Evolutionary conservation across 2,113 vertebrate genomes (phyloP).

Genomic region (Oreochromis tanganicae): DNA sequence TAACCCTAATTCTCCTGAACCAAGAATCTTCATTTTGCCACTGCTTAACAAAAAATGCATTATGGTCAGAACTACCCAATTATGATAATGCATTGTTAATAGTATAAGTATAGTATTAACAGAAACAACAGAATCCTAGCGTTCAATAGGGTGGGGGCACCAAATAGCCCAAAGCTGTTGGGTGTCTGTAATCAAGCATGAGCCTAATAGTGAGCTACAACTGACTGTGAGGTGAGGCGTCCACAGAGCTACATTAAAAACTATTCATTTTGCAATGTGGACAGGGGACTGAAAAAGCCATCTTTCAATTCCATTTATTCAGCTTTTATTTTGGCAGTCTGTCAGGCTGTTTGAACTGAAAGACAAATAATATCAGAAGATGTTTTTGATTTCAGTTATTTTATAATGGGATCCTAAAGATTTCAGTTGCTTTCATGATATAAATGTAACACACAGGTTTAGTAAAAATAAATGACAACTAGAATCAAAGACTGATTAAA

Average conservation of each 20-base stretch:
- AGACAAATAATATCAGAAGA: neutral
- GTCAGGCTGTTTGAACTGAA: neutral
- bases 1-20: neutral
- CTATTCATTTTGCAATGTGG: neutral
- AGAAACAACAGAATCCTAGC: neutral
- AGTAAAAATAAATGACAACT: neutral
- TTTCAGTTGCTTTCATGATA: neutral
- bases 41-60: neutral
- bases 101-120: neutral
- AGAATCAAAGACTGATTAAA: neutral
- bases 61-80: neutral
- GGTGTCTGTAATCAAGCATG: neutral
- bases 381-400: neutral
- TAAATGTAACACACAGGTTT: neutral
- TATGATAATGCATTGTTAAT: neutral
- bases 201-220: neutral
- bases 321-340: neutral
- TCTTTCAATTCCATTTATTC: neutral
- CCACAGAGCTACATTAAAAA: neutral
- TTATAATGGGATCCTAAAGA: neutral
- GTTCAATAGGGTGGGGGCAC: neutral
- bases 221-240: neutral
- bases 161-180: neutral
- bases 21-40: neutral
- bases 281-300: neutral